Conservation (phyloP, 2,888 invertebrate species). For the Dorcus hopei region DNA sequence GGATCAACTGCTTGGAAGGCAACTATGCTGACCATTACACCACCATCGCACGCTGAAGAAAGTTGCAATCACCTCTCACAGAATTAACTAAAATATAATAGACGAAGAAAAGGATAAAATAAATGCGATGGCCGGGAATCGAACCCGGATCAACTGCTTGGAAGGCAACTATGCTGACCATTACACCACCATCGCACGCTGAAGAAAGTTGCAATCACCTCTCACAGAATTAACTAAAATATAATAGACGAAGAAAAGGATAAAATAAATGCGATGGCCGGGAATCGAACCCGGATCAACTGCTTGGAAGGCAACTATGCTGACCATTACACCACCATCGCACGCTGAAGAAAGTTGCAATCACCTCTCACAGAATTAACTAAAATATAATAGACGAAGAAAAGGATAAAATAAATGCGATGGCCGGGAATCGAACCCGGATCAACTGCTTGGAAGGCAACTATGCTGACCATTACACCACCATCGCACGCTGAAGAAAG, state of each 20-base stretch:
- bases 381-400: too few relatives aligned
- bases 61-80: too few relatives aligned
- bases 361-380: too few relatives aligned
- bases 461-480: constrained; percentile 52
- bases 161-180: constrained; percentile 53
- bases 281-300: constrained; percentile 53
- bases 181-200: constrained; percentile 49
- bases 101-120: too few relatives aligned
- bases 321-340: constrained; percentile 52
- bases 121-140: constrained; percentile 51
- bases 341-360: constrained; percentile 11
- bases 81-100: too few relatives aligned
- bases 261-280: constrained; percentile 45
- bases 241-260: too few relatives aligned
- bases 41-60: constrained; percentile 42
- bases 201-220: too few relatives aligned
- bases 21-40: constrained; percentile 52
- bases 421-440: constrained; percentile 53
- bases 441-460: constrained; percentile 53
- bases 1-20: constrained; percentile 53
- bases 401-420: constrained; percentile 33
- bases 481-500: constrained; percentile 38
- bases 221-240: too few relatives aligned
- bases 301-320: constrained; percentile 53
- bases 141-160: constrained; percentile 53